Evolutionary conservation across 64 coral and sea anemone genomes (phyloP), one percentile per base, ranked within the genome.

Genomic region (Porites australiensis): DNA sequence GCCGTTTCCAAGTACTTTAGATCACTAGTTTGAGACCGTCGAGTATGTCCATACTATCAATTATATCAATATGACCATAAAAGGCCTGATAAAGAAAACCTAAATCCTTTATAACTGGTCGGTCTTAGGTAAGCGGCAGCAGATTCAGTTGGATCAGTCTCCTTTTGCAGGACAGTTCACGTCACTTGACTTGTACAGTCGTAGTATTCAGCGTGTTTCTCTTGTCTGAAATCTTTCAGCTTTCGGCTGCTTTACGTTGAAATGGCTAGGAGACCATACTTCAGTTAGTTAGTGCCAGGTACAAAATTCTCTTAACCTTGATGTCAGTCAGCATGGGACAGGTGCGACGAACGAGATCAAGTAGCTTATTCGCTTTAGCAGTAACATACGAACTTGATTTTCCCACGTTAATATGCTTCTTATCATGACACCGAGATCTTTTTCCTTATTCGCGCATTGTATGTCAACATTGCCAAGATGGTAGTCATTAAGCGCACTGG

Each of bases 281-380:
- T 69, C 61, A 22, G 82, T 86, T 10, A n/a, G 82, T 64, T 22
- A 70, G 82, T 21, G 43, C 13, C 13, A 71, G 63, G 50, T 86
- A 70, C 50, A 86, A 13, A 18, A 64, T 65, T 51, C 82, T 7
- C 62, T 45, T 86, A 11, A 86, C 82, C 52, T 66, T 19, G 20
- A 86, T 70, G 16, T 86, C 45, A n/a, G 82, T 86, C 45, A 86
- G 48, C 48, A 86, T 50, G 4, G 82, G 82, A 51, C 82, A 82
- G 54, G 53, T 60, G 10, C 79, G 13, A 1, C 21, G 59, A 23
- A 82, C 43, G 13, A 82, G 77, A 55, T 9, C 15, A 6, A 79
- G 23, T 13, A 88, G 51, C 57, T 57, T 88, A 23, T 74, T 88
- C 10, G 86, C 86, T 43, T 88, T 88, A 54, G 44, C 20, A 15